Evolutionary conservation across 2,797 vertebrate species (phyloP).

Genomic region (Yasuhikotakia modesta): DNA sequence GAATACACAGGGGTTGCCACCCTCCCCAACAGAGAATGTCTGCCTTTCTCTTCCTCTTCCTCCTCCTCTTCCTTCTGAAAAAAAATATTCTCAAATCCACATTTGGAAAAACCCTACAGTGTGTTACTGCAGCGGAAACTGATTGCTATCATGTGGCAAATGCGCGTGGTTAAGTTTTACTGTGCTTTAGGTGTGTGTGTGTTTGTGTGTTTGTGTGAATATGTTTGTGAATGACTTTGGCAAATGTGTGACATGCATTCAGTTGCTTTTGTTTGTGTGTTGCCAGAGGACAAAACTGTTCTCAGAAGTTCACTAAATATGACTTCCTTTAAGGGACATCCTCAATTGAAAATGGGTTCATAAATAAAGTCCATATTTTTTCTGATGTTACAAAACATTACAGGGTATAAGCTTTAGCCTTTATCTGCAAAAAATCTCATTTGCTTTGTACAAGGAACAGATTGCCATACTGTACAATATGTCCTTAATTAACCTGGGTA

Average conservation of each 20-base stretch:
- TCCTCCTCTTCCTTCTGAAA: constrained; percentile 62
- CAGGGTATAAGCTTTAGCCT: too few relatives aligned
- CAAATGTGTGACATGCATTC: neutral
- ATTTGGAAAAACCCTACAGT: neutral
- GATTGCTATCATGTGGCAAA: constrained; percentile 1
- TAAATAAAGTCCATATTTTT: neutral
- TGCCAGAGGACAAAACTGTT: neutral
- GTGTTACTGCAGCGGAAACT: neutral
- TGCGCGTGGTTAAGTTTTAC: neutral
- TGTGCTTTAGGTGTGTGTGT: neutral
- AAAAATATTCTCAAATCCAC: neutral
- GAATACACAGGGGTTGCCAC: constrained; percentile 76
- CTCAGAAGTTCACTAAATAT: neutral
- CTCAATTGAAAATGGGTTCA: neutral
- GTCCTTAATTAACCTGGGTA: too few relatives aligned
- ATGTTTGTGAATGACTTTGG: constrained; percentile 9
- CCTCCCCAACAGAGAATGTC: constrained; percentile 73
- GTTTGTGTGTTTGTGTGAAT: neutral
- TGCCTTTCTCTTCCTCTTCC: constrained; percentile 62
- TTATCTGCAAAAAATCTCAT: too few relatives aligned
- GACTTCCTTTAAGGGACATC: neutral
- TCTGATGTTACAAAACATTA: neutral
- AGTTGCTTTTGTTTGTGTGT: neutral
- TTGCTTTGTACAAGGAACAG: too few relatives aligned
- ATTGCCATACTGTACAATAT: too few relatives aligned